Evolutionary conservation across 37 sponge, comb jelly and placozoan genomes (phyloP).

Genomic region (Ephydatia muelleri): DNA sequence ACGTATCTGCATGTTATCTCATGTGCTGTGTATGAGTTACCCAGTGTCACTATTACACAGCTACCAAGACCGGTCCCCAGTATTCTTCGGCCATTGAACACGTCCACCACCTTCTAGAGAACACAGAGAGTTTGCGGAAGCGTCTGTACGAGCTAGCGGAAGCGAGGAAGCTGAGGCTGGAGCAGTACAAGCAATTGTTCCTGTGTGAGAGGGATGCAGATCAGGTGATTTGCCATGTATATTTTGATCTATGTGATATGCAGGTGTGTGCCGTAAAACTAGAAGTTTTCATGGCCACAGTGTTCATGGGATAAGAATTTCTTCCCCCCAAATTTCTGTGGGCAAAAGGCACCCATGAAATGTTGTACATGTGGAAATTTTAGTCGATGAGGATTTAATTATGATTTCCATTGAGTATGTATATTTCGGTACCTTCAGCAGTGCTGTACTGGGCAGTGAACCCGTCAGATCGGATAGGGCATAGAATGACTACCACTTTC

Average conservation of each 20-base stretch:
- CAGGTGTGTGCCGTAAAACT: neutral
- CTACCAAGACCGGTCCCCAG: slow-evolving; percentile 1
- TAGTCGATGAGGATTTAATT: no score
- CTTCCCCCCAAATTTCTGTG: no score
- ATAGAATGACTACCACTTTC: no score
- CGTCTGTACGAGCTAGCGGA: slow-evolving; percentile 52
- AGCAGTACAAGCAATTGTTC: slow-evolving; percentile 65
- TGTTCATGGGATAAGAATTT: no score
- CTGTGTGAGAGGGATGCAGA: slow-evolving; percentile 70
- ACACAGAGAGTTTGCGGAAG: slow-evolving; percentile 39
- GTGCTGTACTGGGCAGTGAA: no score
- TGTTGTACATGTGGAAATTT: no score
- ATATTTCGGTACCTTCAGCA: no score
- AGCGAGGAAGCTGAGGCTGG: slow-evolving; percentile 41
- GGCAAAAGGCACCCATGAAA: no score
- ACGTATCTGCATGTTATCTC: neutral
- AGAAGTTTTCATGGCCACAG: no score
- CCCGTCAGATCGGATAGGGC: no score
- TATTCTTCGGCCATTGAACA: slow-evolving; percentile 32
- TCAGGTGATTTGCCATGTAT: slow-evolving; percentile 22
- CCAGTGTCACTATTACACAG: neutral
- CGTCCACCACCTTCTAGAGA: slow-evolving; percentile 24
- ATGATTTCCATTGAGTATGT: no score
- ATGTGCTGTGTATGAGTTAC: neutral
- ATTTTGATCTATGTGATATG: neutral